A percentile compares a stretch with the other conserved stretches of the same genome.
Evolutionary conservation across 2,797 vertebrate genomes (phyloP).

Genomic region (Coregonus suidteri): DNA sequence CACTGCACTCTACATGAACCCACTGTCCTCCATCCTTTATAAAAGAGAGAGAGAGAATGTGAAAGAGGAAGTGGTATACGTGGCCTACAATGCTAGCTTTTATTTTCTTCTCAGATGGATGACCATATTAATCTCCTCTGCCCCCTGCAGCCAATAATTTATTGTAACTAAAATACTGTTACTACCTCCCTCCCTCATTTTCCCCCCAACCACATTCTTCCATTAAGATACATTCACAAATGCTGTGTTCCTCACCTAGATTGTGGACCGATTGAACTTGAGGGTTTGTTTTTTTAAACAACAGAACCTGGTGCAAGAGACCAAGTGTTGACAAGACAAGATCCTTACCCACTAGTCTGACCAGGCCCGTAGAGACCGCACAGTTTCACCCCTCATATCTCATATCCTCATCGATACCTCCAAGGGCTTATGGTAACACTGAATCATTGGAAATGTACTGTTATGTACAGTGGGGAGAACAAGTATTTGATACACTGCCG

Average conservation of each 20-base stretch:
- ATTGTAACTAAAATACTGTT: background rate
- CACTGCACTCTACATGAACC: conserved; percentile 90
- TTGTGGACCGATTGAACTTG: conserved; percentile 24
- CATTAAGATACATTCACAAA: background rate
- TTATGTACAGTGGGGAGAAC: too few relatives aligned
- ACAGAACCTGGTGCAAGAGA: conserved; percentile 12
- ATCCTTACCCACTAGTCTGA: conserved; percentile 11
- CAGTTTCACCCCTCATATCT: too few relatives aligned
- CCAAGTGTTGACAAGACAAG: conserved; percentile 21
- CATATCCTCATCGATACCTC: too few relatives aligned
- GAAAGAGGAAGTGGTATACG: background rate
- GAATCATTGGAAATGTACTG: background rate
- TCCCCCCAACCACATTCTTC: background rate
- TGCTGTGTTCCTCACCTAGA: background rate
- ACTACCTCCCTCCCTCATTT: background rate
- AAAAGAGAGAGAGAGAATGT: conserved; percentile 25
- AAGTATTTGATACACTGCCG: too few relatives aligned
- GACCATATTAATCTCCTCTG: background rate
- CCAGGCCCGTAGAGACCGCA: background rate
- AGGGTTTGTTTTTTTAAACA: conserved; percentile 12
- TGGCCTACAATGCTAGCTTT: conserved; percentile 4
- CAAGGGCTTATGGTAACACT: too few relatives aligned
- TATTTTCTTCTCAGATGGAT: background rate
- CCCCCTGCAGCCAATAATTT: background rate
- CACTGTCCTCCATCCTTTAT: conserved; percentile 54